phyloP scores from a whole-genome alignment of 2,797 vertebrate species.

The Agapornis canus region DNA sequence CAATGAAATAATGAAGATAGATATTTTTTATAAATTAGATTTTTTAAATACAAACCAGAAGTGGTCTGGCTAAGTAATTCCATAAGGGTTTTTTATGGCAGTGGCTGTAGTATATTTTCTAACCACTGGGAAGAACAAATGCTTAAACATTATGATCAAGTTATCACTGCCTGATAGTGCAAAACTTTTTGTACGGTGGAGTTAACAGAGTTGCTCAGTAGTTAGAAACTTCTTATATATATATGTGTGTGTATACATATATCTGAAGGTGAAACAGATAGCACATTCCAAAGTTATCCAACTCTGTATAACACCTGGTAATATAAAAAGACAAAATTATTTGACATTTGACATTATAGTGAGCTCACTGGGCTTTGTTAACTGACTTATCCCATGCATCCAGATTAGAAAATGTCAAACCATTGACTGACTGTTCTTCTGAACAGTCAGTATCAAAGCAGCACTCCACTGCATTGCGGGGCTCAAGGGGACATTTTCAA shows the following conservation, averaged over 20 bases:
- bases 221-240: neutral
- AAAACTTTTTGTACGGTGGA: neutral
- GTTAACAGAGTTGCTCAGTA: neutral
- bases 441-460: neutral
- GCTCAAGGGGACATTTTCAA: slow-evolving; percentile 14
- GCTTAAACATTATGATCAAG: neutral
- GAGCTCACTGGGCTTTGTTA: neutral
- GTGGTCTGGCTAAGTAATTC: neutral
- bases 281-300: neutral
- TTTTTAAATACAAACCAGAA: neutral
- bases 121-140: neutral
- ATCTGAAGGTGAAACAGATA: neutral
- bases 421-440: slow-evolving; percentile 5
- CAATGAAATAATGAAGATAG: neutral
- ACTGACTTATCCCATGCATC: neutral
- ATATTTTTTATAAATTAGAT: neutral
- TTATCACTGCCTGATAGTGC: neutral
- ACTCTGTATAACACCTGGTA: neutral
- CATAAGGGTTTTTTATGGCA: neutral
- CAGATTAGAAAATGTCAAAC: slow-evolving; percentile 41
- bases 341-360: neutral
- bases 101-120: neutral
- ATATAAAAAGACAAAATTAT: slow-evolving; percentile 1
- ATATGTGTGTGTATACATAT: no score
- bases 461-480: neutral